Conservation (phyloP, 2,113 vertebrate genomes). For the Vimba vimba region DNA sequence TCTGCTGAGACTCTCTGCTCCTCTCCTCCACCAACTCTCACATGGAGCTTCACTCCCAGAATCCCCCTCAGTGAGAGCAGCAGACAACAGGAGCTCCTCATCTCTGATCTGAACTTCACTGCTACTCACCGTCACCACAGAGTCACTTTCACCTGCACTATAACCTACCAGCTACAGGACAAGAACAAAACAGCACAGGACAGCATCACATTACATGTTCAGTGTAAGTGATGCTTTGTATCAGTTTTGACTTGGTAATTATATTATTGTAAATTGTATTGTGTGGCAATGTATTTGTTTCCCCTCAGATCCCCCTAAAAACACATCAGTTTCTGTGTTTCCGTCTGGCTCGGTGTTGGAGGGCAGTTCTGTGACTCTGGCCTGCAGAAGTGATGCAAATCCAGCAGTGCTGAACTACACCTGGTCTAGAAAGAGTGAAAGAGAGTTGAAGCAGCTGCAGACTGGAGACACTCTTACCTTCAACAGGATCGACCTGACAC, state of each 20-base stretch:
- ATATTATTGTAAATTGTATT: not conserved
- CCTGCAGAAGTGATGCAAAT: slow-evolving; percentile 65
- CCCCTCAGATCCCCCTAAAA: too few species aligned
- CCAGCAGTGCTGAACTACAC: slow-evolving; percentile 65
- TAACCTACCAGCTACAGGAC: slow-evolving; percentile 44
- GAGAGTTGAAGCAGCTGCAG: slow-evolving; percentile 49
- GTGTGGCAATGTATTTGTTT: not conserved
- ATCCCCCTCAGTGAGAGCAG: not conserved
- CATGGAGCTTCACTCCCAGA: slow-evolving; percentile 25
- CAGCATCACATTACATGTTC: not conserved
- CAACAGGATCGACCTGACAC: not conserved
- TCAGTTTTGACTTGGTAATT: slow-evolving; percentile 50
- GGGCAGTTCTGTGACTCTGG: slow-evolving; percentile 67
- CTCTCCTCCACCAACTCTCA: not conserved
- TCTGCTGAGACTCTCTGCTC: slow-evolving; percentile 34
- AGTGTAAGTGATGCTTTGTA: slow-evolving; percentile 57
- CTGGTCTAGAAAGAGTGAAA: slow-evolving; percentile 67
- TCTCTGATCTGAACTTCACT: slow-evolving; percentile 64
- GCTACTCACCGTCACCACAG: slow-evolving; percentile 65
- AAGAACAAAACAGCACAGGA: not conserved
- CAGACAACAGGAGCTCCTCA: slow-evolving; percentile 17
- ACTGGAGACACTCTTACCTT: slow-evolving; percentile 56
- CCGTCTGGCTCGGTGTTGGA: slow-evolving; percentile 61
- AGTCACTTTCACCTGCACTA: slow-evolving; percentile 25
- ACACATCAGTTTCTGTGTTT: slow-evolving; percentile 34